Evolutionary conservation across 2,113 vertebrate genomes (phyloP), one percentile per base, ranked within the genome.

Genomic region (Bostrychus sinensis): DNA sequence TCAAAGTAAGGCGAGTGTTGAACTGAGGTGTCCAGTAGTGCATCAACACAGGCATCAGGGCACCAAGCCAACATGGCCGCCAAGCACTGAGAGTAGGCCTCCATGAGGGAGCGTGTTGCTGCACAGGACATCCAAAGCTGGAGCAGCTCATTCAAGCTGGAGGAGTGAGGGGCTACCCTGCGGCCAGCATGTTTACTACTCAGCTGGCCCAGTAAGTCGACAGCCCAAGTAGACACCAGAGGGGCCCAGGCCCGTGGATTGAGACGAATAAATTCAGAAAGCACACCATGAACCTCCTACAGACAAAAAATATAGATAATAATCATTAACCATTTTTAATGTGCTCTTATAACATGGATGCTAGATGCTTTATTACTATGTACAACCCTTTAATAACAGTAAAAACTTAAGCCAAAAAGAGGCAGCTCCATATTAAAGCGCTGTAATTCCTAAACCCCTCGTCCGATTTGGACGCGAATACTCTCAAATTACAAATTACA

Each of bases 1-100:
- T 98, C 96, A 13, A 98, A 98, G 53, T 98, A 96, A 0, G 96
- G 96, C 0, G 96, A 98, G 63, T 98, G 96, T 54, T 95, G 95
- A 12, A 97, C 95, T 0, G 96, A 98, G 0, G 96, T 98, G 72
- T 98, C 95, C 57, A 98, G 46, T 50, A 98, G 53, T 0, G 95
- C 95, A 10, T 97, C 96, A 28, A 98, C 96, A 12, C 96, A 98
- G 1, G 95, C 95, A 20, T 98, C 96, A 0, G 96, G 96, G 30
- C 96, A 97, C 79, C 90, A 94, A 2, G 93, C 92, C 63, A 92
- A 92, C 92, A 98, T 95, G 43, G 95, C 94, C 0, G 94, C 93
- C 65, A 98, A 84, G 84, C 96, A 98, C 78, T 95, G 96, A 2
- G 93, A 95, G 75, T 98, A 98, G 48, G 95, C 94, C 48, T 98